Percentiles rank a stretch among this genome's conserved stretches.
Conservation (phyloP, 2,797 vertebrate species). For the Naso thynnoides region DNA sequence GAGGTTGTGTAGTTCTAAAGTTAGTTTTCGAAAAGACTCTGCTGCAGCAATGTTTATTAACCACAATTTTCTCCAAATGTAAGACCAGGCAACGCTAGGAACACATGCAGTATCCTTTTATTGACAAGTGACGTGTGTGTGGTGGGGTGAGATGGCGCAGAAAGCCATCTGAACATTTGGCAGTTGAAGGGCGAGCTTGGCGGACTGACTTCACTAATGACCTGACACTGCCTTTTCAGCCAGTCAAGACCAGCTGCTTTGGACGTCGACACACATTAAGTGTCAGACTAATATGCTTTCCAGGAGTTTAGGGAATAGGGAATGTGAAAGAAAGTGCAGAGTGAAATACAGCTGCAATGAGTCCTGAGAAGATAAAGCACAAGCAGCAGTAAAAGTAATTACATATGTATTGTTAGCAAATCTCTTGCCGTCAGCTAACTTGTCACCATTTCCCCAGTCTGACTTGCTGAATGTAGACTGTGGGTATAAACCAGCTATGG, state of each 20-base stretch:
- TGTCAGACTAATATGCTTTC: conserved; percentile 82
- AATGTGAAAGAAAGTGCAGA: conserved; percentile 39
- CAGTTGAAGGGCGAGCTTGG: conserved; percentile 74
- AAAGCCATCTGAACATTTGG: conserved; percentile 70
- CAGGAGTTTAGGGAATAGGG: conserved; percentile 77
- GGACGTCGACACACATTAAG: conserved; percentile 77
- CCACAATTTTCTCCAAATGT: conserved; percentile 22
- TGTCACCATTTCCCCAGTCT: conserved; percentile 57
- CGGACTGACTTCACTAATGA: conserved; percentile 78
- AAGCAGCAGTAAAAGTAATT: conserved; percentile 80
- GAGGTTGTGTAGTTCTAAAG: conserved; percentile 24
- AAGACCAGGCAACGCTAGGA: conserved; percentile 26
- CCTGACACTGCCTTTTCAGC: conserved; percentile 80
- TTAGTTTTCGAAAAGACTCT: conserved; percentile 42
- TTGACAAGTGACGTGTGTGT: conserved; percentile 40
- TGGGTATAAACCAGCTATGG: too few species aligned
- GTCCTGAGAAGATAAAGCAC: conserved; percentile 76
- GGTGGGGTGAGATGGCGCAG: conserved; percentile 50
- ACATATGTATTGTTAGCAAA: conserved; percentile 81
- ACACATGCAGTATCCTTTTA: conserved; percentile 57
- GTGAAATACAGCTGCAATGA: conserved; percentile 78
- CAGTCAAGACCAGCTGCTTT: conserved; percentile 80
- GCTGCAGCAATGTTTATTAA: conserved; percentile 22
- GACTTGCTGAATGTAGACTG: too few species aligned
- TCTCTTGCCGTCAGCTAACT: conserved; percentile 74